These are phyloP conservation scores for Drosophila testacea DNA, from an alignment of 2,888 invertebrate species.

Conservation along the genomic window DNA sequence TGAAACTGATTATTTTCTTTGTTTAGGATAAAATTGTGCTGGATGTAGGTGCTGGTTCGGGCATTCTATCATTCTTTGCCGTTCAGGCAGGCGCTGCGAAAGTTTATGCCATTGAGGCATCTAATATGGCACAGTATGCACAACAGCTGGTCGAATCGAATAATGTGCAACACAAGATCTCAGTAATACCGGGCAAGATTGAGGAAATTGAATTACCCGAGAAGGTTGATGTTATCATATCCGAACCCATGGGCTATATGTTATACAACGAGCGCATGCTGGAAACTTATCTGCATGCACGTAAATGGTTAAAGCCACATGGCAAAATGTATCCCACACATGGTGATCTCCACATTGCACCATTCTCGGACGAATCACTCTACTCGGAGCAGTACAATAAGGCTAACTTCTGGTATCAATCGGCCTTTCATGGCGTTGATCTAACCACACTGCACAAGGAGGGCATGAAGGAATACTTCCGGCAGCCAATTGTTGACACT, in stretches of 20 bases:
- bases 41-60: slow-evolving; percentile 99
- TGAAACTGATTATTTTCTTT: not conserved
- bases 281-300: slow-evolving; percentile 98
- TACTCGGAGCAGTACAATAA: slow-evolving; percentile 99
- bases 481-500: slow-evolving; percentile 99
- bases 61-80: slow-evolving; percentile 99
- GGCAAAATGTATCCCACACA: slow-evolving; percentile 99
- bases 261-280: slow-evolving; percentile 99
- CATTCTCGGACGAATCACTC: slow-evolving; percentile 98
- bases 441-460: slow-evolving; percentile 95
- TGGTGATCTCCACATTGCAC: slow-evolving; percentile 98
- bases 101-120: slow-evolving; percentile 99
- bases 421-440: slow-evolving; percentile 99
- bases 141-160: slow-evolving; percentile 96
- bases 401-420: slow-evolving; percentile 99
- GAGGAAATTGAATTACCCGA: slow-evolving; percentile 99
- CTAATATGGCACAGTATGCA: slow-evolving; percentile 98
- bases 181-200: slow-evolving; percentile 98
- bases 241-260: slow-evolving; percentile 99
- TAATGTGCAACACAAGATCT: slow-evolving; percentile 93
- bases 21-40: slow-evolving; percentile 93
- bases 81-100: slow-evolving; percentile 98
- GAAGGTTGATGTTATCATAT: slow-evolving; percentile 97
- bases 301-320: slow-evolving; percentile 97
- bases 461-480: slow-evolving; percentile 98